Conservation (phyloP, 2,888 invertebrate species). For the Xiphydria camelus region DNA sequence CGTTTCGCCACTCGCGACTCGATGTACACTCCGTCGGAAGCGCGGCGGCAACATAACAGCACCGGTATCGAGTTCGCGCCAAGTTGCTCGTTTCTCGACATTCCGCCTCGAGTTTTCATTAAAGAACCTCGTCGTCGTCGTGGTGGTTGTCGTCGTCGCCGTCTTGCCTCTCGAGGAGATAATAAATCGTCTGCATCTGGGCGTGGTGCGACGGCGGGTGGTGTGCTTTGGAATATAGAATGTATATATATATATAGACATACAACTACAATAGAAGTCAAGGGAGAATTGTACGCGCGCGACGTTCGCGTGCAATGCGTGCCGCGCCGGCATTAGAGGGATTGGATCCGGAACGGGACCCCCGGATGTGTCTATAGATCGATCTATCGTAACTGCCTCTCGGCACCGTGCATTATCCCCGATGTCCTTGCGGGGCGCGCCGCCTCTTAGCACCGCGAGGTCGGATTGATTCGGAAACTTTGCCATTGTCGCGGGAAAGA, state of each 20-base stretch:
- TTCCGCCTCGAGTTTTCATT: background rate
- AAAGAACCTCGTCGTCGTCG: background rate
- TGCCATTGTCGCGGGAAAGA: slow-evolving; percentile 11
- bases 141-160: too few species aligned
- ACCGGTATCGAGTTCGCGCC: slow-evolving; percentile 2
- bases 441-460: too few species aligned
- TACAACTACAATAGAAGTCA: too few species aligned
- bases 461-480: slow-evolving; percentile 27
- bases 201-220: background rate
- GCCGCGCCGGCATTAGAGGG: slow-evolving; percentile 23
- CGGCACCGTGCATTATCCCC: slow-evolving; percentile 16
- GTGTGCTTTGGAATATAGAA: background rate
- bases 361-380: slow-evolving; percentile 22
- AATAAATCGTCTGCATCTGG: background rate
- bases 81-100: background rate
- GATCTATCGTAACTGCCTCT: slow-evolving; percentile 19
- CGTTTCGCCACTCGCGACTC: too few species aligned
- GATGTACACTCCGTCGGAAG: too few species aligned
- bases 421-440: too few species aligned
- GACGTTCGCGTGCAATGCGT: slow-evolving; percentile 25
- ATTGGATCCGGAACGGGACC: slow-evolving; percentile 23
- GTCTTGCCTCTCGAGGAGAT: background rate
- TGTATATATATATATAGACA: too few species aligned
- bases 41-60: too few species aligned
- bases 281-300: too few species aligned